Evolutionary conservation across 2,888 invertebrate species (phyloP), one percentile per base, ranked within the genome.

Genomic region (Euclidia mi): DNA sequence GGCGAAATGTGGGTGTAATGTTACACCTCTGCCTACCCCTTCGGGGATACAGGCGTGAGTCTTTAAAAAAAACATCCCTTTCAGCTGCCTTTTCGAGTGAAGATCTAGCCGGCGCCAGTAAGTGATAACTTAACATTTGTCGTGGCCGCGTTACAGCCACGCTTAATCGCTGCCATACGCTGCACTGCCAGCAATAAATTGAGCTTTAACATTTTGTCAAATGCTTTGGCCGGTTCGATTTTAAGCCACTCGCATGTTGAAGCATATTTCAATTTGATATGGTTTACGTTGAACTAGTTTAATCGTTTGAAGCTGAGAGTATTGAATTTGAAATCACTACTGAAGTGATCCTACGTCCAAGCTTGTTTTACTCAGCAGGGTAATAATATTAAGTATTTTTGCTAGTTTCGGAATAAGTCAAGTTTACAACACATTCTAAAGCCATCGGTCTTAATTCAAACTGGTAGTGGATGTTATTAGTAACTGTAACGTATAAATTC

Each of bases 131-230:
- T n/a, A n/a, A 74, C 76, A 75, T 75, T 75, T 74, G 75, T 72
- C 70, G 65, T 50, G 51, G 64, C 60, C 52, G 53, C 65, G 69
- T 67, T 65, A 65, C 62, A 56, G 60, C 64, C 67, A 58, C 67
- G 44, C 61, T 78, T 79, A 79, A 79, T 78, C 77, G 77, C 50
- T 53, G 58, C 76, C 74, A 81, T 79, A 79, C 71, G 77, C 81
- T 79, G 68, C 45, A 48, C 46, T 41, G 45, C 48, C 63, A 66
- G 71, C 68, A 68, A 79, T 80, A 78, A 77, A 80, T 77, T 56
- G 67, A 67, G 76, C 66, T 67, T 73, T 75, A 73, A 77, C 71
- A 62, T 70, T 71, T 47, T 66, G 59, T 59, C 55, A 57, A 70
- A 62, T 63, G 67, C 59, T 61, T 64, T 56, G 63, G 61, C 53